Percentiles rank a stretch among this genome's conserved stretches.
Conservation (phyloP, 2,113 vertebrate species). For the Anoura caudifer region DNA sequence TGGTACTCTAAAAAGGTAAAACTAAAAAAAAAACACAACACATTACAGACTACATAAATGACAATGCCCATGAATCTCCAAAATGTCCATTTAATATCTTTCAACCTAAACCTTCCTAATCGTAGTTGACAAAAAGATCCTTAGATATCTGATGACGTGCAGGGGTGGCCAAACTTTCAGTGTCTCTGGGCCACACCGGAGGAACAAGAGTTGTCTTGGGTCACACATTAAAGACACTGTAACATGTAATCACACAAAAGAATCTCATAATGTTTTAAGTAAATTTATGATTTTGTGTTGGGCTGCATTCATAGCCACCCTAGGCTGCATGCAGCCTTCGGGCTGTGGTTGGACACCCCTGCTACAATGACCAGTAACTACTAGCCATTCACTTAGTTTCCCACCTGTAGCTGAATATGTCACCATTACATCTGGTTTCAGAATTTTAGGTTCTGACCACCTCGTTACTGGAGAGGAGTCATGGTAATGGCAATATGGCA, state of each 20-base stretch:
- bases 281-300: no score
- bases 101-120: not conserved
- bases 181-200: no score
- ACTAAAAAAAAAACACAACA: not conserved
- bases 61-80: not conserved
- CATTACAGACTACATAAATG: not conserved
- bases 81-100: constrained; percentile 8
- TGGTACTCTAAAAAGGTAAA: not conserved
- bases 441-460: not conserved
- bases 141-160: not conserved
- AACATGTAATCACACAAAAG: no score
- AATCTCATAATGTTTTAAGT: no score
- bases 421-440: not conserved
- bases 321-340: no score
- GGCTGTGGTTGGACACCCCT: no score
- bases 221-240: no score
- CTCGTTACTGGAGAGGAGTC: not conserved
- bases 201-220: no score
- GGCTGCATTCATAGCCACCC: no score
- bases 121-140: not conserved
- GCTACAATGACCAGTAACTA: not conserved
- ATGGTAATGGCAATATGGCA: not conserved
- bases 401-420: not conserved
- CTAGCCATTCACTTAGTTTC: not conserved
- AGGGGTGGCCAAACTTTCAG: no score